Evolutionary conservation across 1,140 invertebrate species (phyloP).

Genomic region (Ectropis grisescens): DNA sequence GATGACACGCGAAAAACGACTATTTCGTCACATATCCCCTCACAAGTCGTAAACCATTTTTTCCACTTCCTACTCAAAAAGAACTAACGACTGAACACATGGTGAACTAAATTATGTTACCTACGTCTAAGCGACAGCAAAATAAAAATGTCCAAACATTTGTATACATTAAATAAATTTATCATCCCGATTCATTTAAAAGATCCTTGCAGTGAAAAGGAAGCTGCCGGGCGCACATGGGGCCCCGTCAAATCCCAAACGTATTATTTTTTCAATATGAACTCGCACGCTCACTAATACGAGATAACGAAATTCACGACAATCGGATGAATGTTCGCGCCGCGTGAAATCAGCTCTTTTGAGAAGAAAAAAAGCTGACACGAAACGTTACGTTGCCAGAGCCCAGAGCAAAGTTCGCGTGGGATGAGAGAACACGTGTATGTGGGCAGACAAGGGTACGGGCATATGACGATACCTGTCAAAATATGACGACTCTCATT

Average conservation of each 20-base stretch:
- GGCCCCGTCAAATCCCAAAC: slow-evolving; percentile 56
- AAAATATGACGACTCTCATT: slow-evolving; percentile 61
- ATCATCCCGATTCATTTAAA: slow-evolving; percentile 57
- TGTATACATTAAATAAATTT: slow-evolving; percentile 70
- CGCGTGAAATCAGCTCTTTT: slow-evolving; percentile 64
- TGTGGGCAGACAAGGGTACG: slow-evolving; percentile 53
- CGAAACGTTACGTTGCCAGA: slow-evolving; percentile 12
- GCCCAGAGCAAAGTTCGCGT: slow-evolving; percentile 11
- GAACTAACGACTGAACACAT: slow-evolving; percentile 55
- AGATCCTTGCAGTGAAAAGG: slow-evolving; percentile 46
- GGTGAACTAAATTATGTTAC: slow-evolving; percentile 66
- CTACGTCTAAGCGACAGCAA: slow-evolving; percentile 60
- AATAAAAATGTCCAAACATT: slow-evolving; percentile 70
- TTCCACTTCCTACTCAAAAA: slow-evolving; percentile 56
- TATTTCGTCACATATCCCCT: slow-evolving; percentile 48
- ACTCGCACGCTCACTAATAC: slow-evolving; percentile 41
- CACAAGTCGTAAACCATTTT: slow-evolving; percentile 60
- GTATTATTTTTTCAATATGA: slow-evolving; percentile 66
- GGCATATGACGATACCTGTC: slow-evolving; percentile 51
- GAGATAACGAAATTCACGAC: slow-evolving; percentile 58
- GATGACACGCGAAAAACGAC: slow-evolving; percentile 34
- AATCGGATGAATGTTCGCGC: slow-evolving; percentile 60
- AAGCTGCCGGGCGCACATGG: slow-evolving; percentile 60
- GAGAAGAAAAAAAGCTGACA: slow-evolving; percentile 26
- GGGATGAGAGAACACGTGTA: slow-evolving; percentile 49